These are phyloP conservation scores for Schrankia costaestrigalis DNA, from an alignment of 2,888 invertebrate genomes.

Conservation along the genomic window DNA sequence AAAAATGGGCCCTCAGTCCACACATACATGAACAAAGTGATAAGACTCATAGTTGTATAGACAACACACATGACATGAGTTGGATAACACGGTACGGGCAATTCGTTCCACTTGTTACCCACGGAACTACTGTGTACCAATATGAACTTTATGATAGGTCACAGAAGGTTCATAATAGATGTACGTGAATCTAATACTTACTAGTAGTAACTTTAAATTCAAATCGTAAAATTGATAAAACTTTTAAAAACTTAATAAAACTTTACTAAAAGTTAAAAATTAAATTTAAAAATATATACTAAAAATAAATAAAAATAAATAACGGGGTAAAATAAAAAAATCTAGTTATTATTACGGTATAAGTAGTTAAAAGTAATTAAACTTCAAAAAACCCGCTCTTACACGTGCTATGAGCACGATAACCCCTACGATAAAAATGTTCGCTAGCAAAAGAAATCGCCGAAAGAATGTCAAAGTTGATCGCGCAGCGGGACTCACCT, in stretches of 20 bases:
- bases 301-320: too few relatives aligned
- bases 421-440: conserved; percentile 29
- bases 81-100: conserved; percentile 13
- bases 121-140: conserved; percentile 6
- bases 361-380: too few relatives aligned
- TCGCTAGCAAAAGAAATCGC: conserved; percentile 45
- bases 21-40: conserved; percentile 15
- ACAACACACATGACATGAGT: conserved; percentile 14
- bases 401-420: conserved; percentile 45
- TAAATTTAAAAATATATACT: too few relatives aligned
- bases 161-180: conserved; percentile 12
- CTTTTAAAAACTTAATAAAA: conserved; percentile 1
- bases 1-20: too few relatives aligned
- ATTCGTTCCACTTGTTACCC: conserved; percentile 13
- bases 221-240: not conserved
- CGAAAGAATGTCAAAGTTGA: conserved; percentile 13
- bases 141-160: conserved; percentile 7
- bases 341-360: too few relatives aligned
- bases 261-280: not conserved
- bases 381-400: not conserved
- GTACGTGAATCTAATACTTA: too few relatives aligned
- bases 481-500: conserved; percentile 67
- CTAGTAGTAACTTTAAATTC: not conserved
- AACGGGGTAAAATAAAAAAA: conserved; percentile 18
- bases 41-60: conserved; percentile 26